These are phyloP conservation scores for Tor tambroides DNA, from an alignment of 2,113 vertebrate species.

Conservation along the genomic window DNA sequence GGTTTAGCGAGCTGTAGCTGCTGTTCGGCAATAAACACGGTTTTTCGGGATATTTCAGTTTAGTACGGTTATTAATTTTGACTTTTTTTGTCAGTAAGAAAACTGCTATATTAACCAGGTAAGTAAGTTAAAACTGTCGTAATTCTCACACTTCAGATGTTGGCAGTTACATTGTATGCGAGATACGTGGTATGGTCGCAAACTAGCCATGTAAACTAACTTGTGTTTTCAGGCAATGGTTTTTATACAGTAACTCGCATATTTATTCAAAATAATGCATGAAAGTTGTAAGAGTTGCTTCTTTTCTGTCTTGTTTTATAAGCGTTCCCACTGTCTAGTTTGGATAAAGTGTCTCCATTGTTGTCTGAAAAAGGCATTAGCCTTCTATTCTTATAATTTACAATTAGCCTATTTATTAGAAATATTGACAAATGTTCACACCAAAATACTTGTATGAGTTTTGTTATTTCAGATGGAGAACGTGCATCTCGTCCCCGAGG, in stretches of 20 bases:
- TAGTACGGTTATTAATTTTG: neutral
- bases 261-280: neutral
- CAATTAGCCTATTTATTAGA: neutral
- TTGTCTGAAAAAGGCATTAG: neutral
- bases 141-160: neutral
- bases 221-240: neutral
- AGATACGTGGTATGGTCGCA: neutral
- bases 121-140: neutral
- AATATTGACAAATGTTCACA: neutral
- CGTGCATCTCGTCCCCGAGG: constrained; percentile 82
- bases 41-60: neutral
- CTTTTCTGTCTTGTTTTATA: neutral
- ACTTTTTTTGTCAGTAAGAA: neutral
- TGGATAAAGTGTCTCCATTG: neutral
- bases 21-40: neutral
- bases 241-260: neutral
- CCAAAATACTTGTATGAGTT: neutral
- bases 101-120: neutral
- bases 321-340: neutral
- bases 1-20: no score
- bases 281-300: neutral
- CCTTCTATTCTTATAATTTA: neutral
- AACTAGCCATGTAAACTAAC: neutral
- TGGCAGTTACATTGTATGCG: neutral
- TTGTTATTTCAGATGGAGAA: constrained; percentile 84